phyloP scores from a whole-genome alignment of 2,113 vertebrate species.

The Antechinus flavipes region DNA sequence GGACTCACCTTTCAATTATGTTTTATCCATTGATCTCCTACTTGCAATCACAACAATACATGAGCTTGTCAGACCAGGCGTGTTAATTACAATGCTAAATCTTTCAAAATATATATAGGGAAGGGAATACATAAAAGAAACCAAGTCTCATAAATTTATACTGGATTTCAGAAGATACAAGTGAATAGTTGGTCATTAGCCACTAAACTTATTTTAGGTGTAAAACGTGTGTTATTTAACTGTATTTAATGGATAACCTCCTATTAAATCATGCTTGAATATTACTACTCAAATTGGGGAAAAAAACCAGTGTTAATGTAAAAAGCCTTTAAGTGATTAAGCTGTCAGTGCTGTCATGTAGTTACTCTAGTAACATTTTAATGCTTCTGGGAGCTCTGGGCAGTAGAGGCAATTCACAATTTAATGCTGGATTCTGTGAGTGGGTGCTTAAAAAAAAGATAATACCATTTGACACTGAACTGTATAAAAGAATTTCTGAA shows the following conservation, averaged over 20 bases:
- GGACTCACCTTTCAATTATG: conserved; percentile 70
- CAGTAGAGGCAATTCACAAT: conserved; percentile 53
- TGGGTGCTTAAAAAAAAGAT: conserved; percentile 52
- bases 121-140: conserved; percentile 43
- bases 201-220: conserved; percentile 70
- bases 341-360: conserved; percentile 79
- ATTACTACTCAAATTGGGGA: conserved; percentile 71
- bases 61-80: conserved; percentile 31
- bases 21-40: conserved; percentile 75
- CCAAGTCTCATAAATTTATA: conserved; percentile 41
- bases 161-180: conserved; percentile 60
- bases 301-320: conserved; percentile 68
- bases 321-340: conserved; percentile 83
- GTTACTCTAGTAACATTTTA: conserved; percentile 74
- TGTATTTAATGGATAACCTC: conserved; percentile 76
- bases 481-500: conserved; percentile 70
- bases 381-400: conserved; percentile 68
- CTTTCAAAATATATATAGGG: conserved; percentile 21
- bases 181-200: conserved; percentile 70
- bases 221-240: conserved; percentile 73
- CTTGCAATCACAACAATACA: conserved; percentile 68
- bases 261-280: conserved; percentile 79
- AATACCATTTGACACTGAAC: conserved; percentile 72
- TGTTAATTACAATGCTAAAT: conserved; percentile 60
- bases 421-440: conserved; percentile 68